Conservation (phyloP, 2,113 vertebrate species). For the Ahaetulla prasina region DNA sequence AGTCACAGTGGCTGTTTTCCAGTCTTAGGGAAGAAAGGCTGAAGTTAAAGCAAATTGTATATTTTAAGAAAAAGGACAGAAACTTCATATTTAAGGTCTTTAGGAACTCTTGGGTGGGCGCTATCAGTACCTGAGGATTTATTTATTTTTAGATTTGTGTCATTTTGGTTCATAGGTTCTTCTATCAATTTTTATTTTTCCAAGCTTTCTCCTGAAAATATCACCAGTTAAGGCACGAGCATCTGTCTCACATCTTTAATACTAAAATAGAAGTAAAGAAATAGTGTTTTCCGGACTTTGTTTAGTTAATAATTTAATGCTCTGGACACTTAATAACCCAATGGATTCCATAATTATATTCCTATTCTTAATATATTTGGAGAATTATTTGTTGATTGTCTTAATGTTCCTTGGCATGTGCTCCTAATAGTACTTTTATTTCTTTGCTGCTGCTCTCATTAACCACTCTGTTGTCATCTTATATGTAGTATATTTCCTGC, state of each 20-base stretch:
- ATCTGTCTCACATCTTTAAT: background rate
- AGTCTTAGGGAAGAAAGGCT: background rate
- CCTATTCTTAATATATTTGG: background rate
- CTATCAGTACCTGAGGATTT: background rate
- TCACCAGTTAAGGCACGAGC: background rate
- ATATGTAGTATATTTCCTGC: background rate
- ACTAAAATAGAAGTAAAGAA: background rate
- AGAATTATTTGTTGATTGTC: background rate
- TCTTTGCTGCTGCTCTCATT: background rate
- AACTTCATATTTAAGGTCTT: background rate
- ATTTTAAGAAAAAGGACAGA: background rate
- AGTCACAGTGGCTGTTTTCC: background rate
- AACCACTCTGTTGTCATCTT: background rate
- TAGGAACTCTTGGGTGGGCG: background rate
- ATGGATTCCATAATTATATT: background rate
- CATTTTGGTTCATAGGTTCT: background rate
- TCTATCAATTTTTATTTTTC: background rate
- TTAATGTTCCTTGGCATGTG: background rate
- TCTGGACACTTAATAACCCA: background rate
- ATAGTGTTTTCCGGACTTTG: background rate
- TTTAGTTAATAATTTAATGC: background rate
- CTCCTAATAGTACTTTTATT: background rate
- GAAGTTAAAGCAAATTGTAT: background rate
- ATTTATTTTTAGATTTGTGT: background rate
- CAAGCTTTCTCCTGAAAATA: background rate